phyloP scores from a whole-genome alignment of 1,140 invertebrate genomes.

The Aphelenchoides fujianensis region DNA sequence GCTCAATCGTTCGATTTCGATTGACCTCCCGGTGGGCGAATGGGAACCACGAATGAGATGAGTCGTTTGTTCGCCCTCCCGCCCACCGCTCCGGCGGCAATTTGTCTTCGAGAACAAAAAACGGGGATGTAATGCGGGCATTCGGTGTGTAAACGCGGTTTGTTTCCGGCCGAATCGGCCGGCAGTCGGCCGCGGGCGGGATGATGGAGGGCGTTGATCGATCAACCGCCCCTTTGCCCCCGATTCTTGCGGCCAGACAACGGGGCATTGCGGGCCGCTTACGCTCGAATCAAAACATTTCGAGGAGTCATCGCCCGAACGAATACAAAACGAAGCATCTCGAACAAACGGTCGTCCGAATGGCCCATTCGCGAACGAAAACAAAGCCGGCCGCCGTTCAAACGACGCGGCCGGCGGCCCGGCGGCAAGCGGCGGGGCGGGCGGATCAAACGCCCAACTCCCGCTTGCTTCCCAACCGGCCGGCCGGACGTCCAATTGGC shows the following conservation, averaged over 20 bases:
- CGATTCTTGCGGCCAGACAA: no score
- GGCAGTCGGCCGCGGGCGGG: not conserved
- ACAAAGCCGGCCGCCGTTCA: not conserved
- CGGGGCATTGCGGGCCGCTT: no score
- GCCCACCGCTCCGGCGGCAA: not conserved
- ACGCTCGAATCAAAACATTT: no score
- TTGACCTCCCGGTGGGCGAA: no score
- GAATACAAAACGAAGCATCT: no score
- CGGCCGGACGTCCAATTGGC: no score
- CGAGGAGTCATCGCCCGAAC: no score
- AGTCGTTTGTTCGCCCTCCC: not conserved
- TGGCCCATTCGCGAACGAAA: no score
- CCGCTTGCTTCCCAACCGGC: not conserved
- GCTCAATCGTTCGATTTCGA: not conserved
- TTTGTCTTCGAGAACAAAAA: not conserved
- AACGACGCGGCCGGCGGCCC: not conserved
- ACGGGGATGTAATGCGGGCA: not conserved
- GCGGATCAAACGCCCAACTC: not conserved
- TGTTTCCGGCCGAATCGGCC: no score
- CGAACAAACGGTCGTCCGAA: no score
- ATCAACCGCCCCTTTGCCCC: not conserved
- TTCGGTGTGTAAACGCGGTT: conserved; percentile 1
- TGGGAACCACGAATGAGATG: no score
- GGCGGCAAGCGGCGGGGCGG: not conserved
- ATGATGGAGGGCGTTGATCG: not conserved